Percentiles rank a stretch among this genome's conserved stretches.
phyloP scores from a whole-genome alignment of 2,888 invertebrate species.

The Tetragonisca angustula region DNA sequence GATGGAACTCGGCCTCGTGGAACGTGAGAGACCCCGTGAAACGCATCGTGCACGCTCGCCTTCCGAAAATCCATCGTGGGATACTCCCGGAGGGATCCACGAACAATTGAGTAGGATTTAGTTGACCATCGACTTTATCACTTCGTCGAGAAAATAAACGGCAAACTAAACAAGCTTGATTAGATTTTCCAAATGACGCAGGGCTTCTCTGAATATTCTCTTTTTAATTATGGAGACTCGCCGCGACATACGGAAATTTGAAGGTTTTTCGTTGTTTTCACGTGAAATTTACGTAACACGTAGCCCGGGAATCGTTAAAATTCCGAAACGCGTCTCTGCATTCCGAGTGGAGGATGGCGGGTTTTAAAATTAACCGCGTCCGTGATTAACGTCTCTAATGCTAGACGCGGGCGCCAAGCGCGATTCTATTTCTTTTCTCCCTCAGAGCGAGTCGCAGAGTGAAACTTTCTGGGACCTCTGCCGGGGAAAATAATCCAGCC shows the following conservation, averaged over 20 bases:
- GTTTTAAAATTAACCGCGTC: conserved; percentile 37
- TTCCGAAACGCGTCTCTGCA: conserved; percentile 2
- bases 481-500: conserved; percentile 33
- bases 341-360: neutral
- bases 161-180: neutral
- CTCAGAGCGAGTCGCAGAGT: conserved; percentile 30
- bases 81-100: conserved; percentile 11
- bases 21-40: conserved; percentile 63
- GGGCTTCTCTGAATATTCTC: neutral
- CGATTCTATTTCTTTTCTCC: conserved; percentile 9
- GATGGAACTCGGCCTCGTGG: conserved; percentile 70
- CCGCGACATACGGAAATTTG: no score
- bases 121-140: neutral
- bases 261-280: neutral
- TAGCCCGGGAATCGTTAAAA: neutral
- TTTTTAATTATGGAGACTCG: no score
- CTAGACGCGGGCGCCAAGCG: conserved; percentile 7
- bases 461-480: conserved; percentile 45
- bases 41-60: conserved; percentile 24
- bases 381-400: neutral
- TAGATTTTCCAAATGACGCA: neutral
- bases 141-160: neutral
- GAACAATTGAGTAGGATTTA: neutral
- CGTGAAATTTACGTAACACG: neutral
- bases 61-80: conserved; percentile 43